Conservation (phyloP, 2,888 invertebrate genomes). For the Amiota communis region DNA sequence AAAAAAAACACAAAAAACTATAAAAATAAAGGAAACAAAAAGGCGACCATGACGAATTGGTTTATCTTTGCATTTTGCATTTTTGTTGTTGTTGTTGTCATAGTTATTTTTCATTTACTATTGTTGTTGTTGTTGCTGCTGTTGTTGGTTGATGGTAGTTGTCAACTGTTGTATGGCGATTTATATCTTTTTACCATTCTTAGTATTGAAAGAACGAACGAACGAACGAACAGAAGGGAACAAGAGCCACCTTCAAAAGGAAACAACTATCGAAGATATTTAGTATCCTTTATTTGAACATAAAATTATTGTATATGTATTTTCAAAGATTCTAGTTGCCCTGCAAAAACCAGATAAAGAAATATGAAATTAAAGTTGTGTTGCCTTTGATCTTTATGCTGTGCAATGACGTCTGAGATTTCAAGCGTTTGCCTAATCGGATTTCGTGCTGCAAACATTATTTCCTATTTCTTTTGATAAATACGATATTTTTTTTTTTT, state of each 20-base stretch:
- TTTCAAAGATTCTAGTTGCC: neutral
- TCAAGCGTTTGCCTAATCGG: too few relatives aligned
- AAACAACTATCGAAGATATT: neutral
- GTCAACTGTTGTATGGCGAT: conserved; percentile 22
- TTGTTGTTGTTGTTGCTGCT: neutral
- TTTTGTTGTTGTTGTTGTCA: neutral
- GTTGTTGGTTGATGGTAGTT: conserved; percentile 14
- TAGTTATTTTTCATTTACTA: neutral
- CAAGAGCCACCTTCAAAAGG: neutral
- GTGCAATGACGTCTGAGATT: too few relatives aligned
- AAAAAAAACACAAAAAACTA: neutral
- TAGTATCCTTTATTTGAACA: neutral
- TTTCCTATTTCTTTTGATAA: too few relatives aligned
- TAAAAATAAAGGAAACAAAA: conserved; percentile 1
- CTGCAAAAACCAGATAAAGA: neutral
- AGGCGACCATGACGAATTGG: conserved; percentile 63
- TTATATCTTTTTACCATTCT: conserved; percentile 4
- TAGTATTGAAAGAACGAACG: neutral
- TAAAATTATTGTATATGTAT: too few relatives aligned
- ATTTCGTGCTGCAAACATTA: too few relatives aligned
- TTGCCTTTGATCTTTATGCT: too few relatives aligned
- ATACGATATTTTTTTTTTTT: too few relatives aligned
- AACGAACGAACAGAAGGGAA: neutral
- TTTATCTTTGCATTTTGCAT: neutral
- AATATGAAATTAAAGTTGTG: too few relatives aligned